Evolutionary conservation across 92 coral and sea anemone species (phyloP).

Genomic region (Porites lobata): DNA sequence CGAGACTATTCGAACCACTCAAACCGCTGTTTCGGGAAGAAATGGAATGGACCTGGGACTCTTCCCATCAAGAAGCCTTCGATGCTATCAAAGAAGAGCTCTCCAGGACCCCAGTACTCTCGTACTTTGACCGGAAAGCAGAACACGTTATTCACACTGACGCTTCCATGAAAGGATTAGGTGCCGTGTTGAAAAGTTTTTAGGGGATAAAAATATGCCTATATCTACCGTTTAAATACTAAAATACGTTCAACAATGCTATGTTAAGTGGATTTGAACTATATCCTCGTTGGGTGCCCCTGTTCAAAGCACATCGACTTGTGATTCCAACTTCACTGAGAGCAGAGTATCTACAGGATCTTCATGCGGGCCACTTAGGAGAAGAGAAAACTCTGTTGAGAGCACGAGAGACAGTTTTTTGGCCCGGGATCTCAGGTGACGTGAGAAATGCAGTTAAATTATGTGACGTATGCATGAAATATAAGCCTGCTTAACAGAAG

Average conservation of each 20-base stretch:
- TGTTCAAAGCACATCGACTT: neutral
- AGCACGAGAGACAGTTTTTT: conserved; percentile 32
- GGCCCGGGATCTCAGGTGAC: conserved; percentile 23
- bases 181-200: neutral
- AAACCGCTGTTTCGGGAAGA: conserved; percentile 4
- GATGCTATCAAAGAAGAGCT: conserved; percentile 20
- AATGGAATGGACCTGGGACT: conserved; percentile 14
- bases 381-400: conserved; percentile 23
- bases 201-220: no score
- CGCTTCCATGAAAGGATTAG: conserved; percentile 6
- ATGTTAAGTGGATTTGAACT: no score
- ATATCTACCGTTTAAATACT: no score
- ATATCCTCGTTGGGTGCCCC: no score
- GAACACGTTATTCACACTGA: conserved; percentile 13
- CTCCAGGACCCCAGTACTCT: conserved; percentile 16
- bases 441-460: conserved; percentile 37
- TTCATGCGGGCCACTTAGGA: conserved; percentile 35
- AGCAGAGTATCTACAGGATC: conserved; percentile 12
- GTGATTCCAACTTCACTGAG: conserved; percentile 13
- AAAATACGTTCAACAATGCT: no score
- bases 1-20: conserved; percentile 8
- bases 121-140: neutral
- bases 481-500: conserved; percentile 31
- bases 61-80: conserved; percentile 12
- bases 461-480: conserved; percentile 11